These are phyloP conservation scores for Chaetodon trifasciatus DNA, from an alignment of 2,797 vertebrate genomes.

Conservation along the genomic window DNA sequence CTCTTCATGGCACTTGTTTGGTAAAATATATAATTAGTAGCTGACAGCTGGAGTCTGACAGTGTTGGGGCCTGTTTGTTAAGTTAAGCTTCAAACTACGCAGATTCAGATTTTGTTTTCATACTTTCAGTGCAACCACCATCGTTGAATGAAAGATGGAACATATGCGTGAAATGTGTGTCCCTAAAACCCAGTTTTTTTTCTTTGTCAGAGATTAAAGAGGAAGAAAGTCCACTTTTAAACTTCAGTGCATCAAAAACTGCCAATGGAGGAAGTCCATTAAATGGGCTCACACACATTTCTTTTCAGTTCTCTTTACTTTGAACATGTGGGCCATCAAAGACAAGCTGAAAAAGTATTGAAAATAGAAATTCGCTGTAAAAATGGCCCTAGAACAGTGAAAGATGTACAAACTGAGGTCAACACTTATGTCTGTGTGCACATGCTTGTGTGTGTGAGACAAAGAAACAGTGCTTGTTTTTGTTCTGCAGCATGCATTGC, in stretches of 20 bases:
- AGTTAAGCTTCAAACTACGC: slow-evolving; percentile 11
- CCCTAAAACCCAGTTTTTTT: slow-evolving; percentile 22
- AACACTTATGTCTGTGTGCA: slow-evolving; percentile 10
- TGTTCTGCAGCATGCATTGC: slow-evolving; percentile 48
- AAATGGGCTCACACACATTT: slow-evolving; percentile 45
- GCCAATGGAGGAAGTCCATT: slow-evolving; percentile 53
- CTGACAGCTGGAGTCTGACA: not conserved
- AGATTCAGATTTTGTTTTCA: slow-evolving; percentile 30
- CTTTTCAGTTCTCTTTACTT: slow-evolving; percentile 10
- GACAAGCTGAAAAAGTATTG: not conserved
- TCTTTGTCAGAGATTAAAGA: slow-evolving; percentile 54
- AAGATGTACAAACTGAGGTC: slow-evolving; percentile 3
- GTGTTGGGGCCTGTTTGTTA: not conserved
- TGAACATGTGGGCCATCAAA: slow-evolving; percentile 35
- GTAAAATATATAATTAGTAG: slow-evolving; percentile 1
- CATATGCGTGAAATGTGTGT: slow-evolving; percentile 62
- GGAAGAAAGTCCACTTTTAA: slow-evolving; percentile 50
- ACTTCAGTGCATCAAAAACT: slow-evolving; percentile 40
- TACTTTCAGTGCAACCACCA: slow-evolving; percentile 21
- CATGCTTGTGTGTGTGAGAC: not conserved
- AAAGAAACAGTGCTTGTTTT: slow-evolving; percentile 52
- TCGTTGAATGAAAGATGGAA: slow-evolving; percentile 31
- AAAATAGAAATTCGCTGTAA: slow-evolving; percentile 42
- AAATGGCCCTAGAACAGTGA: not conserved
- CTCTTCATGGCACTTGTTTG: not conserved